Evolutionary conservation across 1,140 invertebrate species (phyloP), one percentile per base, ranked within the genome.

Genomic region (Camponotus vicinus): DNA sequence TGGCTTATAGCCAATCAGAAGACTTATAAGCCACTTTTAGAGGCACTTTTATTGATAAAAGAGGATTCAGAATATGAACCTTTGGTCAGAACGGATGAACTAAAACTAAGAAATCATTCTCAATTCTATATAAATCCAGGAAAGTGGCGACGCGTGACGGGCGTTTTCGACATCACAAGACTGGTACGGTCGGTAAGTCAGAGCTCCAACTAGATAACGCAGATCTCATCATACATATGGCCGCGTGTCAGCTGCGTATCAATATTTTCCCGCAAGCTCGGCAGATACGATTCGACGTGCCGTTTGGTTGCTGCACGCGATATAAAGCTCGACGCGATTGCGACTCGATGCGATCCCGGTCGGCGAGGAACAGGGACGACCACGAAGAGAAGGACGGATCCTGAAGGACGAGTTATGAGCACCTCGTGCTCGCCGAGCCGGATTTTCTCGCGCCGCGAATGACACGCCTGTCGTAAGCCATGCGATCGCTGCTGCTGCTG

Each of bases 341-440:
- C 27, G 59, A 6, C 34, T 76, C 21, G 15, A 40, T 89, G 80
- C 59, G 49, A 78, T 55, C 37, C 45, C 45, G 27, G 27, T 27
- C 69, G 32, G 40, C 34, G 13, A 85, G 86, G 87, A 34, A 49
- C 32, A 76, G 37, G 37, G 37, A 27, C 27, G 37, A 40, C 15
- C 8, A n/a, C 37, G 13, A 34, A 18, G 42, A 11, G 18, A 0
- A n/a, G 7, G 9, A 6, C 32, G 13, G 34, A 32, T 59, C 34
- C 1, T 2, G 6, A 11, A 37, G 52, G 21, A 63, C 37, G 63
- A 87, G 85, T 89, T 86, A 92, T 92, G 91, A 92, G 61, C 64
- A 79, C 61, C 69, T 86, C 83, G 61, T 87, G 13, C 21, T 32
- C 57, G 13, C 0, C 87, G 59, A 45, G 34, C 67, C 45, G n/a